Evolutionary conservation across 2,888 invertebrate genomes (phyloP).

Genomic region (Drosophila helvetica): DNA sequence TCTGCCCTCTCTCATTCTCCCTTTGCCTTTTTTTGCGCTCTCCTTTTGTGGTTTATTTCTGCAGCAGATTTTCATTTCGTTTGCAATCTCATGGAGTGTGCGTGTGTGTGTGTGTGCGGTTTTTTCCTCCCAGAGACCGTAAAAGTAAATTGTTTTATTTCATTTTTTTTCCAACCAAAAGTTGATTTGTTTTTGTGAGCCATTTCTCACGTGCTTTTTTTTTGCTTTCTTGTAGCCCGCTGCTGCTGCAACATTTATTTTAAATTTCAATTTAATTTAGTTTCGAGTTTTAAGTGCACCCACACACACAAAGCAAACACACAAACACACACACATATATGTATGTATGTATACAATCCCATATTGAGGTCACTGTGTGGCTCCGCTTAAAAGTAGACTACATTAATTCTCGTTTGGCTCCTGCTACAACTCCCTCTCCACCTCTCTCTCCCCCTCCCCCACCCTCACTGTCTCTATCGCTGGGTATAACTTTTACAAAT

Average conservation of each 20-base stretch:
- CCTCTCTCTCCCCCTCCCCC: too few species aligned
- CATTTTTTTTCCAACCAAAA: conserved; percentile 48
- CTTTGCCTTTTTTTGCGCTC: conserved; percentile 14
- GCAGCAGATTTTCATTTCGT: conserved; percentile 75
- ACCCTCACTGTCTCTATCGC: conserved; percentile 23
- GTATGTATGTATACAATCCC: conserved; percentile 22
- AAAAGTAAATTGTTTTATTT: conserved; percentile 75
- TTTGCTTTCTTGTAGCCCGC: conserved; percentile 18
- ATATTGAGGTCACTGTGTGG: conserved; percentile 63
- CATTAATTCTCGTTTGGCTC: conserved; percentile 74
- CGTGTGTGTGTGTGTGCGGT: conserved; percentile 15
- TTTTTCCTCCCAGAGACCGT: conserved; percentile 37
- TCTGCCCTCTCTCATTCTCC: conserved; percentile 9
- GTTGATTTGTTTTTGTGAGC: conserved; percentile 46
- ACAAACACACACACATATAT: conserved; percentile 5
- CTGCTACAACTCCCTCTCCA: conserved; percentile 5
- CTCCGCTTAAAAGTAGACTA: conserved; percentile 69
- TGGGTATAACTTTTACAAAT: conserved; percentile 66
- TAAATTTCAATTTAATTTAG: conserved; percentile 80
- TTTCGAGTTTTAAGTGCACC: conserved; percentile 73
- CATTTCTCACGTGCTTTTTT: conserved; percentile 62
- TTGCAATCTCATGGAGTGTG: conserved; percentile 57
- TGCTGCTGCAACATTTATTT: conserved; percentile 61
- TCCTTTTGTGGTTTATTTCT: conserved; percentile 67
- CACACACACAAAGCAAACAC: conserved; percentile 26